These are phyloP conservation scores for Eueremaeus valkanovi DNA, from an alignment of 2,888 invertebrate genomes.

Conservation along the genomic window DNA sequence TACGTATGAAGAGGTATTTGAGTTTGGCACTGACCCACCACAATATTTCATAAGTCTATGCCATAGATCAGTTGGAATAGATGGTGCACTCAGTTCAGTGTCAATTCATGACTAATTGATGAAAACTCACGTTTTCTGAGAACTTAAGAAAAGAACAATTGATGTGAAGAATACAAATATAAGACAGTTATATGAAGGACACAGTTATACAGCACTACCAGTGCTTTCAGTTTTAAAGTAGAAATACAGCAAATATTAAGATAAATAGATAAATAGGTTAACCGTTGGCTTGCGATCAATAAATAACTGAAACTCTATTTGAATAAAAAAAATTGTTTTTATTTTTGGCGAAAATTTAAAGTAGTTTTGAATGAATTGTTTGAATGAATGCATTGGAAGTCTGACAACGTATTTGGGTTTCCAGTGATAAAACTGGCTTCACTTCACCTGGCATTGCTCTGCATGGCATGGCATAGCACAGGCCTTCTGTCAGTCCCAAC, in stretches of 20 bases:
- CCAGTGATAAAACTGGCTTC: conserved; percentile 31
- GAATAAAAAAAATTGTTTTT: too few relatives aligned
- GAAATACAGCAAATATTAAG: background rate
- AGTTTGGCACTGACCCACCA: too few relatives aligned
- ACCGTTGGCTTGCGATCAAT: background rate
- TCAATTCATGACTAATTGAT: too few relatives aligned
- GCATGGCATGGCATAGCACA: background rate
- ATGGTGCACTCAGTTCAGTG: too few relatives aligned
- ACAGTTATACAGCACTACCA: background rate
- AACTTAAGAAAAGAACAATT: too few relatives aligned
- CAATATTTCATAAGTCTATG: too few relatives aligned
- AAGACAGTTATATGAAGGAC: background rate
- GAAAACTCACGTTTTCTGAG: too few relatives aligned
- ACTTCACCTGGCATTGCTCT: conserved; percentile 4
- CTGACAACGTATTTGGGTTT: conserved; percentile 24
- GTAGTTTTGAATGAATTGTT: background rate
- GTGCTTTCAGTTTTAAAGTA: background rate
- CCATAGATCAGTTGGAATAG: too few relatives aligned
- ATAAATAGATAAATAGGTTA: background rate
- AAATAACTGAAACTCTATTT: background rate
- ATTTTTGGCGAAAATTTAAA: background rate
- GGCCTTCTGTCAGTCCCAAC: background rate
- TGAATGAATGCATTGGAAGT: background rate
- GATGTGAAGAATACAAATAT: too few relatives aligned
- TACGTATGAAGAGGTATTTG: too few relatives aligned